These are phyloP conservation scores for Morelia viridis DNA, from an alignment of 2,797 vertebrate species.

Conservation along the genomic window DNA sequence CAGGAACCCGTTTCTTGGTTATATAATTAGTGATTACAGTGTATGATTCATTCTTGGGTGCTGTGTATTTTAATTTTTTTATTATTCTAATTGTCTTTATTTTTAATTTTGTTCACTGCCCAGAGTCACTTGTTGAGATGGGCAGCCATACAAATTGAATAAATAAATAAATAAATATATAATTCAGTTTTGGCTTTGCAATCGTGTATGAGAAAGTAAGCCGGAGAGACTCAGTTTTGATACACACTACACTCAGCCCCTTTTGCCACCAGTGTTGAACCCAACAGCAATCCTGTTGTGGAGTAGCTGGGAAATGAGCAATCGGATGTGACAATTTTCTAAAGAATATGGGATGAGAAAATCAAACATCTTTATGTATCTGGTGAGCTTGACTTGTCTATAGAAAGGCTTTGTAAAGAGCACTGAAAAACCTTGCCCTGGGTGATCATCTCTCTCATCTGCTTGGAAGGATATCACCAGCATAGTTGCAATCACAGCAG, in stretches of 20 bases:
- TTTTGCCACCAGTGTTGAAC: background rate
- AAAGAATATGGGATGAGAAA: background rate
- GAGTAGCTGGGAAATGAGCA: background rate
- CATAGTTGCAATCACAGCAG: conserved; percentile 7
- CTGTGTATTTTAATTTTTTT: background rate
- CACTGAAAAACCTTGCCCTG: background rate
- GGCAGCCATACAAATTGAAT: background rate
- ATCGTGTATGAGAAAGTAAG: background rate
- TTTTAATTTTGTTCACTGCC: background rate
- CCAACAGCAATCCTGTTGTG: background rate
- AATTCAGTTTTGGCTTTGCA: background rate
- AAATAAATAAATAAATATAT: background rate
- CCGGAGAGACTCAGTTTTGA: background rate
- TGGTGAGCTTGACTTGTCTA: background rate
- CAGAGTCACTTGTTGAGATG: background rate
- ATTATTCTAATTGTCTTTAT: background rate
- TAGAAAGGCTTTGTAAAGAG: background rate
- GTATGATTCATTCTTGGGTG: background rate
- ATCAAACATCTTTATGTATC: background rate
- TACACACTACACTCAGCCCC: background rate
- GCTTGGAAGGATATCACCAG: conserved; percentile 5
- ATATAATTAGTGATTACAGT: background rate
- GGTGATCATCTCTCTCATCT: conserved; percentile 12
- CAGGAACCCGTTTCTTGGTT: background rate
- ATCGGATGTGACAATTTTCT: background rate